Conservation (phyloP, 2,113 vertebrate species). For the Diadophis punctatus region DNA sequence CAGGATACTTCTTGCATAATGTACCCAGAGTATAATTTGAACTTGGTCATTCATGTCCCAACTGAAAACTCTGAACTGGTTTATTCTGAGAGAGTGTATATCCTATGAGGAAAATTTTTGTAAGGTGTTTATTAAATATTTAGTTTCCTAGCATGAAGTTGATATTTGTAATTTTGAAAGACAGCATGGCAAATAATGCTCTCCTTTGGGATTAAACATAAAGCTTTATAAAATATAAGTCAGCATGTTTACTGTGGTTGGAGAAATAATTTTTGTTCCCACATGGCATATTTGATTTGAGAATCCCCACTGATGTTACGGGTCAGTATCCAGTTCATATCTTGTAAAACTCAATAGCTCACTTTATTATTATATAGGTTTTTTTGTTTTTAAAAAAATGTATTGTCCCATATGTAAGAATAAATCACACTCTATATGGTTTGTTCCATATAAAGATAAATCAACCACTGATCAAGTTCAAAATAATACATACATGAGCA, state of each 20-base stretch:
- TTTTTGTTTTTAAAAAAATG: background rate
- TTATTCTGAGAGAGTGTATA: background rate
- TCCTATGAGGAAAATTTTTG: background rate
- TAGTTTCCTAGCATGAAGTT: accelerated
- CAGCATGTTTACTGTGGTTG: background rate
- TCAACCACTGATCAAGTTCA: background rate
- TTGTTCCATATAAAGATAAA: background rate
- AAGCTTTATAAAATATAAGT: background rate
- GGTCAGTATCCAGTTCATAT: background rate
- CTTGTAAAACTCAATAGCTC: background rate
- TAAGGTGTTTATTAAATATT: background rate
- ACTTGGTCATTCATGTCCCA: background rate
- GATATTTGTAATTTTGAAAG: background rate
- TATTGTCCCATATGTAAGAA: background rate
- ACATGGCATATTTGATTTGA: background rate
- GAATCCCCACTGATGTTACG: background rate
- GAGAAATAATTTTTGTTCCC: background rate
- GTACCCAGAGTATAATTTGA: background rate
- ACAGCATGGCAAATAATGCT: background rate
- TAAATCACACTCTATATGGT: background rate
- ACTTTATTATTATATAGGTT: background rate
- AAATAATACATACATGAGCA: background rate
- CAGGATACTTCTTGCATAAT: background rate
- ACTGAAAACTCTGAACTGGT: background rate
- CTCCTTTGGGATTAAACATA: background rate